These are phyloP conservation scores for Ammodramus savannarum DNA, from an alignment of 2,113 vertebrate genomes.

Conservation along the genomic window DNA sequence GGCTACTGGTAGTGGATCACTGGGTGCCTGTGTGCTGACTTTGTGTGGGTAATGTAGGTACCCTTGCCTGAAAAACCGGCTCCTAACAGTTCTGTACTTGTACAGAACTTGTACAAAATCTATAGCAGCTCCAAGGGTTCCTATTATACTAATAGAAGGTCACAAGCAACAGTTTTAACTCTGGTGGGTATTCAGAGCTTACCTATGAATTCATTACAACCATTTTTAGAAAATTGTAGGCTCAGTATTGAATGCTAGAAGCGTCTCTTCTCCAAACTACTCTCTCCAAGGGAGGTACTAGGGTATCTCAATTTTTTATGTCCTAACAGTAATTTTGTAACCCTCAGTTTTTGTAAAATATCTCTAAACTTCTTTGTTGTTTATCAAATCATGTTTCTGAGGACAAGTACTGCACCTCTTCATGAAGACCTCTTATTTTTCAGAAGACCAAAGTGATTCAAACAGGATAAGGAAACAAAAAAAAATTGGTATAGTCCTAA, in stretches of 20 bases:
- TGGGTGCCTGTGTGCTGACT: background rate
- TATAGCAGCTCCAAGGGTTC: background rate
- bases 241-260: background rate
- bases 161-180: background rate
- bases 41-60: background rate
- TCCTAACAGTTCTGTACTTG: background rate
- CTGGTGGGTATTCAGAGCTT: background rate
- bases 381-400: background rate
- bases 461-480: background rate
- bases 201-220: background rate
- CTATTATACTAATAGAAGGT: background rate
- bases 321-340: background rate
- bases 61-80: background rate
- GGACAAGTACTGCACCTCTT: background rate
- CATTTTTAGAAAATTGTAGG: background rate
- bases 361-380: background rate
- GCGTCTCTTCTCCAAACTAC: background rate
- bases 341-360: background rate
- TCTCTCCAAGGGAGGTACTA: background rate
- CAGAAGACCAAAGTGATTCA: background rate
- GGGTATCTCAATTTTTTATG: background rate
- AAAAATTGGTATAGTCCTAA: background rate
- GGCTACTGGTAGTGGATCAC: background rate
- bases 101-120: background rate
- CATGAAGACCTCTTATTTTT: background rate